A percentile compares a stretch with the other conserved stretches of the same genome.
Conservation (phyloP, 2,113 vertebrate genomes). For the Crotalus horridus region DNA sequence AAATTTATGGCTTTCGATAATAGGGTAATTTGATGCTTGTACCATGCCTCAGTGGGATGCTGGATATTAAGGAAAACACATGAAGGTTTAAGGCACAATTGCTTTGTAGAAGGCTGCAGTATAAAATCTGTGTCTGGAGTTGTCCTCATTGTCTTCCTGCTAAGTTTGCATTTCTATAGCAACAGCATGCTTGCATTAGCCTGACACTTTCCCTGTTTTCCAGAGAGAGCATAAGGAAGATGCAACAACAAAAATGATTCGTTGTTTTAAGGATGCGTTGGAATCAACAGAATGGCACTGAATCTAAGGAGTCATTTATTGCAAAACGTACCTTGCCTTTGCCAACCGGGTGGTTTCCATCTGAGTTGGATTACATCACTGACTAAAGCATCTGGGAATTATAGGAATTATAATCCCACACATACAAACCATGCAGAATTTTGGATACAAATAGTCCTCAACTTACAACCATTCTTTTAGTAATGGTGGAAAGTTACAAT, state of each 20-base stretch:
- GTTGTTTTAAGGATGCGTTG: neutral
- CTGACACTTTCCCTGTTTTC: neutral
- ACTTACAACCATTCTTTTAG: neutral
- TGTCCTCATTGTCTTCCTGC: neutral
- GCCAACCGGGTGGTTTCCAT: neutral
- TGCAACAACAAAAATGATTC: neutral
- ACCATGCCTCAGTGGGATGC: neutral
- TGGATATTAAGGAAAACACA: neutral
- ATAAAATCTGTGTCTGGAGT: neutral
- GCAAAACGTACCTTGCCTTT: neutral
- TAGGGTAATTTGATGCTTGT: neutral
- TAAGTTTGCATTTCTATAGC: constrained; percentile 29
- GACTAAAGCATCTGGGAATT: neutral
- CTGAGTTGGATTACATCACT: neutral
- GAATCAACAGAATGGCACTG: neutral
- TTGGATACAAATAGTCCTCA: neutral
- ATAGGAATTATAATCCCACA: neutral
- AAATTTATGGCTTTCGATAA: neutral
- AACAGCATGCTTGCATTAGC: constrained; percentile 20
- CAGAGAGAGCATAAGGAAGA: neutral
- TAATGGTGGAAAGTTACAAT: neutral
- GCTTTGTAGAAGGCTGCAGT: neutral
- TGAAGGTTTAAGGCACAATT: neutral
- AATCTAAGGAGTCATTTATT: neutral
- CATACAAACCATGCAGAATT: neutral